Evolutionary conservation across 2,113 vertebrate species (phyloP).

Genomic region (Microtus ochrogaster): DNA sequence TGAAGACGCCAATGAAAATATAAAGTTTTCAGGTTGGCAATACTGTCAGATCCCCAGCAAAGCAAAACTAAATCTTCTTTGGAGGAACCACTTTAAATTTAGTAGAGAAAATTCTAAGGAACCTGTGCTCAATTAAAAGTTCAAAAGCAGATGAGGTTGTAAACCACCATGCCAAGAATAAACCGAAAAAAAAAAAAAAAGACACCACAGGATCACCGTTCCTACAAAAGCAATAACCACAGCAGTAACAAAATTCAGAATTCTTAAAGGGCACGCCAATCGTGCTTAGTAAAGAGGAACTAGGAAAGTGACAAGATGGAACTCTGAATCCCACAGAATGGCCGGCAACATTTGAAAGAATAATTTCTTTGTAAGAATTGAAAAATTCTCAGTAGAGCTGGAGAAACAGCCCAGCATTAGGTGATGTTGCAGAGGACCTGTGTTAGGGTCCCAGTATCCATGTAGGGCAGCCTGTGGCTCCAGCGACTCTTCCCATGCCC

Average conservation of each 20-base stretch:
- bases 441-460: background rate
- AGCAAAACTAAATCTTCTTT: constrained; percentile 28
- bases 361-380: constrained; percentile 40
- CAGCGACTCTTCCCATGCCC: background rate
- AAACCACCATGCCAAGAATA: background rate
- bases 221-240: background rate
- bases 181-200: background rate
- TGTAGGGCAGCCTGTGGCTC: background rate
- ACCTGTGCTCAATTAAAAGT: background rate
- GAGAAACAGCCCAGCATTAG: background rate
- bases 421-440: background rate
- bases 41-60: background rate
- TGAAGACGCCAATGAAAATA: constrained; percentile 36
- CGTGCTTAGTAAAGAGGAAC: background rate
- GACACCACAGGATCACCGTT: background rate
- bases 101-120: background rate
- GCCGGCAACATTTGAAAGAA: background rate
- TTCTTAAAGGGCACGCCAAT: background rate
- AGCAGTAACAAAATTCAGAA: background rate
- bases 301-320: background rate
- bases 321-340: background rate
- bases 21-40: constrained; percentile 1
- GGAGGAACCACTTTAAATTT: constrained; percentile 9
- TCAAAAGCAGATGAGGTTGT: background rate
- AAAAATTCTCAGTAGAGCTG: background rate